Conservation (phyloP, 2,113 vertebrate genomes). For the Bucco capensis region DNA sequence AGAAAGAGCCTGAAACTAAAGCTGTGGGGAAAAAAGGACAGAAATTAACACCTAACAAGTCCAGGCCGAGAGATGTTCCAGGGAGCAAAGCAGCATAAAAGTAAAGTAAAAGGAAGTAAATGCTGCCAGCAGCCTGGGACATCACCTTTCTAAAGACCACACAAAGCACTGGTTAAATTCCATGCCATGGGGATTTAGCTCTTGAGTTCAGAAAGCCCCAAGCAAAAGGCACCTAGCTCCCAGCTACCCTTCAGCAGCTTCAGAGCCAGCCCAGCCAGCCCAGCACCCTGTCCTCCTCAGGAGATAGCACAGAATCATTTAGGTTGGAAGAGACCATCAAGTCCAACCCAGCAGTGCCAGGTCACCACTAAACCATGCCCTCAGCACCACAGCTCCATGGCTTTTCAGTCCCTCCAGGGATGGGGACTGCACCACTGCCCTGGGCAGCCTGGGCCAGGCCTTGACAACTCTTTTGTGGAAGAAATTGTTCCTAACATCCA, state of each 20-base stretch:
- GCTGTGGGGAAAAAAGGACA: neutral
- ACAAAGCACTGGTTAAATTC: neutral
- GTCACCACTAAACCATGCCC: no score
- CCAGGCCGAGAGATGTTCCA: accelerated
- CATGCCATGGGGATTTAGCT: neutral
- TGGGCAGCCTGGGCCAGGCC: no score
- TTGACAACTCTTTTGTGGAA: no score
- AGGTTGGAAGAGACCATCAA: no score
- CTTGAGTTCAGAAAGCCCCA: neutral
- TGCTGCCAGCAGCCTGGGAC: neutral
- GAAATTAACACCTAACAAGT: neutral
- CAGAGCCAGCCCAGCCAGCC: neutral
- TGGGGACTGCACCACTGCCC: no score
- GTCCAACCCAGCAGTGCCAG: no score
- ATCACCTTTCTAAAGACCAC: neutral
- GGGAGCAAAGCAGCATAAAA: neutral
- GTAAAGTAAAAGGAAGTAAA: neutral
- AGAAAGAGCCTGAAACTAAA: neutral
- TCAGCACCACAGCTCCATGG: no score
- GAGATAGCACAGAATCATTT: no score
- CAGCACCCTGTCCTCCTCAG: neutral
- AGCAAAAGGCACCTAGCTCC: neutral
- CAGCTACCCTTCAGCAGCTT: neutral
- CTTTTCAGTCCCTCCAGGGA: no score
- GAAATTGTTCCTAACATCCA: no score